A percentile compares a stretch with the other conserved stretches of the same genome.
Conservation (phyloP, 1,140 invertebrate species). For the Phymorhynchus buccinoides region DNA sequence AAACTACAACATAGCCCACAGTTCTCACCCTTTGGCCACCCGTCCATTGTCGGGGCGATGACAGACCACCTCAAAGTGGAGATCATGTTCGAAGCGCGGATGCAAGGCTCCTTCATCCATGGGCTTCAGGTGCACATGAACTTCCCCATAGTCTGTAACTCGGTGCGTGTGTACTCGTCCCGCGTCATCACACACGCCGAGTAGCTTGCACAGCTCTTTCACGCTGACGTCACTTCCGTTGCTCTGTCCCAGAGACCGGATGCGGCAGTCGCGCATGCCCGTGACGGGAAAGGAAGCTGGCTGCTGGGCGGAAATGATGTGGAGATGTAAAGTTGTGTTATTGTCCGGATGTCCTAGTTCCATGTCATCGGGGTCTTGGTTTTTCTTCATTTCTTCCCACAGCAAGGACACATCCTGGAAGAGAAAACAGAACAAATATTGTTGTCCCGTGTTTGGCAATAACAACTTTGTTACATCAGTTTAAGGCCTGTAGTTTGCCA, state of each 20-base stretch:
- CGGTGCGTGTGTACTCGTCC: slow-evolving; percentile 31
- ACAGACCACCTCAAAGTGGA: slow-evolving; percentile 28
- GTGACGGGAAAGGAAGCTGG: slow-evolving; percentile 30
- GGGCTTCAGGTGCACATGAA: slow-evolving; percentile 32
- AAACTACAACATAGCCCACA: background rate
- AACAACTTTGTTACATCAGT: too few relatives aligned
- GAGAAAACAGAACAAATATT: too few relatives aligned
- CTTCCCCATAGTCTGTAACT: slow-evolving; percentile 28
- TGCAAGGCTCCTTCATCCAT: background rate
- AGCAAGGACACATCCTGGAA: slow-evolving; percentile 1
- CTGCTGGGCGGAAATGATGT: slow-evolving; percentile 17
- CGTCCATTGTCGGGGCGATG: background rate
- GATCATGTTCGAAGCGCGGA: slow-evolving; percentile 3
- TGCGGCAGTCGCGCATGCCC: slow-evolving; percentile 21
- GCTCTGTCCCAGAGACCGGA: slow-evolving; percentile 21
- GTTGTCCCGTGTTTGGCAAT: too few relatives aligned
- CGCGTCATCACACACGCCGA: slow-evolving; percentile 7
- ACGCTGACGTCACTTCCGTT: slow-evolving; percentile 28
- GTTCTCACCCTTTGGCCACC: slow-evolving; percentile 8
- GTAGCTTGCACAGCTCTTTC: background rate
- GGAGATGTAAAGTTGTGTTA: slow-evolving; percentile 14
- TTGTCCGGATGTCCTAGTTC: background rate
- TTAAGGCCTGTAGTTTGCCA: too few relatives aligned
- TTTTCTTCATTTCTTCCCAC: slow-evolving; percentile 18
- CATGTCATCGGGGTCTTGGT: background rate